Base-by-base conservation (phyloP, 2,888 invertebrate species). In the Lepetodrilus schrolli region DNA sequence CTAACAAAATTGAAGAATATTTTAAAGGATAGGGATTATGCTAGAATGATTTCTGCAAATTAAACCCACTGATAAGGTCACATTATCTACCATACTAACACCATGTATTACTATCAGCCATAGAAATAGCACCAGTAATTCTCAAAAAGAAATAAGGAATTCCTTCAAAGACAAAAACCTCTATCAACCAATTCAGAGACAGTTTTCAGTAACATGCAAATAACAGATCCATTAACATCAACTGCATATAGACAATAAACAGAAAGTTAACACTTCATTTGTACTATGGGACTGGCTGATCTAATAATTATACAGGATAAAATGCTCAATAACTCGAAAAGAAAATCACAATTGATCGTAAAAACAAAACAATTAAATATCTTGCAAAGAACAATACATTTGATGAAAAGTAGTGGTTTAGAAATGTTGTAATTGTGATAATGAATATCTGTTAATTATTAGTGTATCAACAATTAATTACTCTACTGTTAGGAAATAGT, bases 151-250 rank as follows among this genome's bases (percentile, higher is more conserved):
- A 58, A 30, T 17, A 23, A 26, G 17, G 30, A 30, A 30, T 30
- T 17, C 4, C 10, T 30, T 30, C 58, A 58, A 58, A 58, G 58
- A 58, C 58, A 58, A 58, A 58, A n/a, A 34, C 5, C 34, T 58
- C 58, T 58, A 58, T 58, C 34, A 58, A 58, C 26, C 58, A 58
- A 58, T 34, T 58, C 58, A 58, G 58, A 58, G 58, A 58, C 34
- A 58, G 58, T 58, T 34, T 30, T 58, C 58, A 58, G 34, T 30
- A 58, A 23, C 58, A 58, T 34, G 34, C 58, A 30, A 17, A n/a
- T 58, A 58, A 58, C 58, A 58, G 34, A 58, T 30, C 26, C 58
- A 30, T 58, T 30, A 58, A 58, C 58, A 26, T 58, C 58, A 58
- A 58, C 58, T 58, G 58, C 58, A 58, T 58, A 58, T 58, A 58